Evolutionary conservation across 2,797 vertebrate genomes (phyloP), one percentile per base, ranked within the genome.

Genomic region (Chanos chanos): DNA sequence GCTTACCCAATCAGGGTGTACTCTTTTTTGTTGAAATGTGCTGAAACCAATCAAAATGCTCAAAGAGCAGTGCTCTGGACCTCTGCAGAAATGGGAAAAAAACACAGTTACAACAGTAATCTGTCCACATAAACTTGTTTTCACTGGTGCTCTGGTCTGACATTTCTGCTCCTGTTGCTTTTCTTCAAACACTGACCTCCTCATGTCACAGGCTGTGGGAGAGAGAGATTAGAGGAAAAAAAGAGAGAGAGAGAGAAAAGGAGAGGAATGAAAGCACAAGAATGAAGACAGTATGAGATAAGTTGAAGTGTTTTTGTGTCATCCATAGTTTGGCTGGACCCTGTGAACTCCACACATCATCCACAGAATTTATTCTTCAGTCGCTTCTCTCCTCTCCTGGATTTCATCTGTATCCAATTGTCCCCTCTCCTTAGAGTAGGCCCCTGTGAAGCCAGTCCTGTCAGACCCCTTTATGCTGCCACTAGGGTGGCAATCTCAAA

Each of bases 401-500:
- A 21, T 24, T 48, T 36, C 1, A 8, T 15, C 12, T 1, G 3
- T 1, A 36, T 15, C 33, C 36, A 58, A 10, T 61, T 58, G 51
- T 75, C 63, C 64, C 64, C 10, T 72, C 69, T 57, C 48, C 68
- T 48, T 58, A 51, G 64, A 74, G 52, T 49, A 64, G 12, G 8
- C 15, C 68, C 61, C 44, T 34, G 40, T 36, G 27, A 13, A 24
- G 27, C 57, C 41, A 24, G 49, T 72, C 66, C 34, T 7, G 19
- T 70, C 24, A 31, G 68, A 61, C 65, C 59, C 65, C 59, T 27
- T 2, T 55, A 24, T 52, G 19, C 33, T 55, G 27, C 45, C 64
- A 10, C 59, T 61, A 51, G 62, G 64, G 48, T 19, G 44, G 18
- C 10, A 27, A 15, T 12, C 0, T 92, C 87, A 98, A 81, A 98